phyloP scores from a whole-genome alignment of 2,113 vertebrate genomes.

The Scolopax mira region DNA sequence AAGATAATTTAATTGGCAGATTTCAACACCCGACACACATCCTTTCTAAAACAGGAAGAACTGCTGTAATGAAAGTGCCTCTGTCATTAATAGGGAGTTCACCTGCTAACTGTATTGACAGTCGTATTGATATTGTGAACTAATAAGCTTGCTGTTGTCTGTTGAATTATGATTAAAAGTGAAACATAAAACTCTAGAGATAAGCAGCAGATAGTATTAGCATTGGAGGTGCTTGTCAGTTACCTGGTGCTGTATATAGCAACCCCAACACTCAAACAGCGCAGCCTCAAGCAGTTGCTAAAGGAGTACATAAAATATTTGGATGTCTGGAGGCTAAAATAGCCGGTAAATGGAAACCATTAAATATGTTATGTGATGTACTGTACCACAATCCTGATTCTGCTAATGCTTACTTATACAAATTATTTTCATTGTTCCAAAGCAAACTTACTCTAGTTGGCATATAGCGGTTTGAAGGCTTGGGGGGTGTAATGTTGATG shows the following conservation, averaged over 20 bases:
- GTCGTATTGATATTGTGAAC: too few species aligned
- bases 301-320: neutral
- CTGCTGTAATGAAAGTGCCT: neutral
- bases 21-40: neutral
- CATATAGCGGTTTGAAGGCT: rapidly evolving
- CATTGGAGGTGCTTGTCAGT: neutral
- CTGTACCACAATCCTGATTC: neutral
- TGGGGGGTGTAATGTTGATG: rapidly evolving
- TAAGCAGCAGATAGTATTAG: neutral
- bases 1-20: conserved; percentile 47
- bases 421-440: neutral
- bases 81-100: neutral
- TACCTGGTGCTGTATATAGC: neutral
- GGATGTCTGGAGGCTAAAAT: neutral
- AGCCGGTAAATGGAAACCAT: neutral
- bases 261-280: neutral
- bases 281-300: neutral
- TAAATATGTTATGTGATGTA: neutral
- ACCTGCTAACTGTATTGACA: neutral
- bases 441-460: neutral
- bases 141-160: neutral
- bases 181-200: neutral
- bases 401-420: neutral
- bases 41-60: neutral
- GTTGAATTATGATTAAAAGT: conserved; percentile 36